Conservation (phyloP, 2,113 vertebrate species). For the Centropristis striata region DNA sequence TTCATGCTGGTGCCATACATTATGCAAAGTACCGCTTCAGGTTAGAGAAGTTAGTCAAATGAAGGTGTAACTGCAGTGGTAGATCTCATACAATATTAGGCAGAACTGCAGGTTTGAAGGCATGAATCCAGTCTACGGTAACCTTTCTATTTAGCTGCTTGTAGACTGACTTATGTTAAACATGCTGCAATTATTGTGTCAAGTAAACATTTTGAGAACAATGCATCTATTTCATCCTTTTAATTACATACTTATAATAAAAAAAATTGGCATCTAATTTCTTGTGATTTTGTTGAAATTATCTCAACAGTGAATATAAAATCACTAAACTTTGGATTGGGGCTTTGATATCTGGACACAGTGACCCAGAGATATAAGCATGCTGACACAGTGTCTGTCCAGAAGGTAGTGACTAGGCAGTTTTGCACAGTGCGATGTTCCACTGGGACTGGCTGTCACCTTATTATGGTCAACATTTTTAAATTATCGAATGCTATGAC, state of each 20-base stretch:
- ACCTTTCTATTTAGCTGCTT: background rate
- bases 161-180: background rate
- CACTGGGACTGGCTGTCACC: background rate
- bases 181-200: background rate
- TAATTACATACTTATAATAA: background rate
- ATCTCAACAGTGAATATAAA: background rate
- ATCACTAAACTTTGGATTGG: slow-evolving; percentile 4
- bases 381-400: slow-evolving; percentile 12
- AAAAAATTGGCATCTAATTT: background rate
- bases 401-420: background rate
- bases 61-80: background rate
- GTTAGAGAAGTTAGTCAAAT: slow-evolving; percentile 15
- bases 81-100: slow-evolving; percentile 1
- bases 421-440: background rate
- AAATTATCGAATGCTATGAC: slow-evolving; percentile 1
- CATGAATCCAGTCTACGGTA: background rate
- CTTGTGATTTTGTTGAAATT: background rate
- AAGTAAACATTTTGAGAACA: background rate
- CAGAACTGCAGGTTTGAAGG: slow-evolving; percentile 31
- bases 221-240: background rate
- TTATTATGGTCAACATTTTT: background rate
- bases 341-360: slow-evolving; percentile 1
- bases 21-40: slow-evolving; percentile 7
- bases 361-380: slow-evolving; percentile 8
- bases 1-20: slow-evolving; percentile 46